phyloP scores from a whole-genome alignment of 2,888 invertebrate genomes.

The Xanthostigma xanthostigma region DNA sequence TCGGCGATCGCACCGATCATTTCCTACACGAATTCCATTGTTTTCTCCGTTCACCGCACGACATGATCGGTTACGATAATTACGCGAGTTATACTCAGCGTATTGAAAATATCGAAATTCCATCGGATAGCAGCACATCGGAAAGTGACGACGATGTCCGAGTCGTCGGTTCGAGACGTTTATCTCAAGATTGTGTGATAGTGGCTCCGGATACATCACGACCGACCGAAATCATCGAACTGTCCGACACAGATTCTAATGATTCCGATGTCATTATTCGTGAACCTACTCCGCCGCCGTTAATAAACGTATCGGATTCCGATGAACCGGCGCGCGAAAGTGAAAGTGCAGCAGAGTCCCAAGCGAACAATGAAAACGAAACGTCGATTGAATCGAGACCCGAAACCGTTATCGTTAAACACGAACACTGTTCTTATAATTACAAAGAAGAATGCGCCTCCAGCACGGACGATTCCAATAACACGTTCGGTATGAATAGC shows the following conservation, averaged over 20 bases:
- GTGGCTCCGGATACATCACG: background rate
- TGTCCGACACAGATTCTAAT: constrained; percentile 21
- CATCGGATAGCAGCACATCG: constrained; percentile 16
- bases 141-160: constrained; percentile 26
- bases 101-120: constrained; percentile 1
- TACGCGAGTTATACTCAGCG: constrained; percentile 45
- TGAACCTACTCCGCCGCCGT: constrained; percentile 16
- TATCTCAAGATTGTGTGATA: constrained; percentile 5
- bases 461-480: no score
- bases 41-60: constrained; percentile 76
- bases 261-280: constrained; percentile 21
- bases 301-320: constrained; percentile 9
- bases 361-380: background rate
- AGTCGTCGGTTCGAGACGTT: constrained; percentile 15
- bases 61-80: constrained; percentile 70
- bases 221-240: constrained; percentile 16
- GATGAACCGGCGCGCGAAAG: constrained; percentile 8
- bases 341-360: background rate
- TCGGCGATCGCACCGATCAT: constrained; percentile 61
- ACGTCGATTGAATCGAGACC: background rate
- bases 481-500: no score
- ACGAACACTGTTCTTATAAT: background rate
- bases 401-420: background rate
- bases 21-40: constrained; percentile 80
- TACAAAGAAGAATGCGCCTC: background rate